A percentile compares a stretch with the other conserved stretches of the same genome.
phyloP scores from a whole-genome alignment of 2,113 vertebrate species.

The Epinephelus moara region DNA sequence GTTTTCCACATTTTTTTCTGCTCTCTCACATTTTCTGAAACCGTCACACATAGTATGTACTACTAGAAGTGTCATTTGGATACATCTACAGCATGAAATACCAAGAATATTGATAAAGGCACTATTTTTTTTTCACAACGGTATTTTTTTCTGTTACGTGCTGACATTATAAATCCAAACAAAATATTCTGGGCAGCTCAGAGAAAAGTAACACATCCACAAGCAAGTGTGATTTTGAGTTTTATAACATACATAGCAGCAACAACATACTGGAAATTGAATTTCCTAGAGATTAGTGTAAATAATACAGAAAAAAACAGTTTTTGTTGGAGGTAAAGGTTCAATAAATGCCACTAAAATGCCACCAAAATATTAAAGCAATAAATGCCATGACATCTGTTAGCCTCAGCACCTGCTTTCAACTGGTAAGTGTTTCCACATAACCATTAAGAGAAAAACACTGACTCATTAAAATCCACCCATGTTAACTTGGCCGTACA shows the following conservation, averaged over 20 bases:
- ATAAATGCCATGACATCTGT: constrained; percentile 48
- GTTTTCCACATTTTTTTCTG: constrained; percentile 7
- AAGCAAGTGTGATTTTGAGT: not conserved
- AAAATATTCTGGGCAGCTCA: constrained; percentile 8
- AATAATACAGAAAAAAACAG: not conserved
- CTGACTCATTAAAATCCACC: constrained; percentile 5
- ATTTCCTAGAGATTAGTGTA: constrained; percentile 7
- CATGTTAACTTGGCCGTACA: not conserved
- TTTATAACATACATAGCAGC: not conserved
- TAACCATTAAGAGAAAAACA: not conserved
- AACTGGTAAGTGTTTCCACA: not conserved
- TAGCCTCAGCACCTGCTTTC: constrained; percentile 31
- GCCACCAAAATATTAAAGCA: constrained; percentile 33
- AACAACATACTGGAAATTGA: not conserved
- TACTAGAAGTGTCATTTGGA: not conserved
- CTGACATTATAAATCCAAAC: not conserved
- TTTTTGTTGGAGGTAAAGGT: constrained; percentile 5
- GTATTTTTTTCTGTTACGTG: not conserved
- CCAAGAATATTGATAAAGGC: not conserved
- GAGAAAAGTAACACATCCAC: not conserved
- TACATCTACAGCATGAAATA: constrained; percentile 3
- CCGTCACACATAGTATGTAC: not conserved
- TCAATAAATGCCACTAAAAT: constrained; percentile 17
- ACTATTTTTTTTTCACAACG: no score
- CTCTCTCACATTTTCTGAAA: no score